A percentile compares a stretch with the other conserved stretches of the same genome.
Evolutionary conservation across 2,113 vertebrate genomes (phyloP).

Genomic region (Crotalus tigris): DNA sequence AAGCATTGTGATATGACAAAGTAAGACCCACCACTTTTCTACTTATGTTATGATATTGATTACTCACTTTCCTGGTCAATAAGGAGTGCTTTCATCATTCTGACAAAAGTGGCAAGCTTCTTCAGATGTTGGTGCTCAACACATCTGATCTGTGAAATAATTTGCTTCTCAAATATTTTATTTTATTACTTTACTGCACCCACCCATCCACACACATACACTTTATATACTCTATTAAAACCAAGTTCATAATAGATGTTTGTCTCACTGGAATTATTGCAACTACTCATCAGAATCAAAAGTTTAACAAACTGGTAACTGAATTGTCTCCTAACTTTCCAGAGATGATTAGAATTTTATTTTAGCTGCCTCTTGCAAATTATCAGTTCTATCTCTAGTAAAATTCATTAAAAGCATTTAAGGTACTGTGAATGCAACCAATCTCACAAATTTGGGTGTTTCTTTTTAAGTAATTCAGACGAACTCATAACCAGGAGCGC

Average conservation of each 20-base stretch:
- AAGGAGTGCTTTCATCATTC: background rate
- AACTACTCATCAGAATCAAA: background rate
- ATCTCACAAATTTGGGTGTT: background rate
- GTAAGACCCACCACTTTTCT: background rate
- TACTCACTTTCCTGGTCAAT: background rate
- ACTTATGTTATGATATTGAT: background rate
- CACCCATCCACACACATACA: background rate
- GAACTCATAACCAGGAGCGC: background rate
- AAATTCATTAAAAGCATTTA: background rate
- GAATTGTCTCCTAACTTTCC: background rate
- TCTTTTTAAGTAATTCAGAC: background rate
- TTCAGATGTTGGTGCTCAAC: background rate
- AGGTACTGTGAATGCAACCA: background rate
- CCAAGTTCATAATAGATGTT: background rate
- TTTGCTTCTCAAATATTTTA: background rate
- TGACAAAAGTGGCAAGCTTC: background rate
- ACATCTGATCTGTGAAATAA: background rate
- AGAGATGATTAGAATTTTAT: background rate
- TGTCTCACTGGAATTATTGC: background rate
- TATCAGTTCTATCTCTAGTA: background rate
- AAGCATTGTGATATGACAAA: background rate
- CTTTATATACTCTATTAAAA: background rate
- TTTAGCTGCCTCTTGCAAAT: background rate
- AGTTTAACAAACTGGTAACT: background rate
- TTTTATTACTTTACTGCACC: background rate